Evolutionary conservation across 2,113 vertebrate genomes (phyloP).

Genomic region (Callipepla squamata): DNA sequence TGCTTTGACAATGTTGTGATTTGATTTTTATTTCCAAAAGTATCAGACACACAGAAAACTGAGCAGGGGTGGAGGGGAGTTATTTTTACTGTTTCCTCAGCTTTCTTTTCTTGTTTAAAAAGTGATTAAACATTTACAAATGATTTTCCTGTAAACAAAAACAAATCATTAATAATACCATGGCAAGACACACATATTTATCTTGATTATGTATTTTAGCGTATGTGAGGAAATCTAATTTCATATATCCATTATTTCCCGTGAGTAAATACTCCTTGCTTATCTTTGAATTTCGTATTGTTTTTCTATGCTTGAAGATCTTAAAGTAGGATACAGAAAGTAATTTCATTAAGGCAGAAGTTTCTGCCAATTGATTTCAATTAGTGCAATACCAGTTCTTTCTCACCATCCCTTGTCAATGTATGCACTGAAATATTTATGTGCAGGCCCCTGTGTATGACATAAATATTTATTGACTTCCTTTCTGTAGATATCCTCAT

Average conservation of each 20-base stretch:
- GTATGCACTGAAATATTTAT: not conserved
- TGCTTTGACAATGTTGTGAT: not conserved
- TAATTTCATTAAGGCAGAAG: not conserved
- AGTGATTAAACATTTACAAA: not conserved
- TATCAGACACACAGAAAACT: not conserved
- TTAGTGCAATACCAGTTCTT: not conserved
- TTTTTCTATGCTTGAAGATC: not conserved
- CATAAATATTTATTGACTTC: not conserved
- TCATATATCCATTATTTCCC: not conserved
- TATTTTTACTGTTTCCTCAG: not conserved
- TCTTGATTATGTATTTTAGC: not conserved
- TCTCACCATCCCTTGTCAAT: not conserved
- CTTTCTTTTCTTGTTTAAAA: not conserved
- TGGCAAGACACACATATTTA: not conserved
- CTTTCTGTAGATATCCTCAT: not conserved
- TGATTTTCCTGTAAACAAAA: not conserved
- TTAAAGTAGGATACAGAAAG: not conserved
- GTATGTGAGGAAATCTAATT: not conserved
- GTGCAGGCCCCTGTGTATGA: not conserved
- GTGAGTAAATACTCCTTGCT: not conserved
- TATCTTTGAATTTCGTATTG: not conserved
- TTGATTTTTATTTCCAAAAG: too few species aligned
- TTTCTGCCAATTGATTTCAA: not conserved
- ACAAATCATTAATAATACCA: not conserved
- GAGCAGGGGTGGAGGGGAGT: not conserved